These are phyloP conservation scores for Falco peregrinus DNA, from an alignment of 2,797 vertebrate genomes.

Conservation along the genomic window DNA sequence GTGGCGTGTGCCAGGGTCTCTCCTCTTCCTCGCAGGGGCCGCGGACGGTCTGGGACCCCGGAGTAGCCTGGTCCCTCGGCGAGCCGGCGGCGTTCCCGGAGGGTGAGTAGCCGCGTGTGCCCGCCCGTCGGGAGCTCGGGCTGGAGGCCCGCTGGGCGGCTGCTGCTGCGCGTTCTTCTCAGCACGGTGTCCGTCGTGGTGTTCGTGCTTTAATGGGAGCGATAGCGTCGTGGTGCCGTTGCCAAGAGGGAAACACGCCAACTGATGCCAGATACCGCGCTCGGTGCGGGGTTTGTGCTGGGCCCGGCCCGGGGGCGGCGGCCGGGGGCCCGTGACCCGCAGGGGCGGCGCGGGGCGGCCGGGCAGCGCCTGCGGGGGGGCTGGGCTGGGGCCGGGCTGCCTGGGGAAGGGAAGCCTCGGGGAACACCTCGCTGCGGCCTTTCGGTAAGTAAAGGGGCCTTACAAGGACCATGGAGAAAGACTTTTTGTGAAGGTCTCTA, in stretches of 20 bases:
- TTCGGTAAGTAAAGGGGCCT: not conserved
- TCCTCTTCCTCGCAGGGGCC: too few species aligned
- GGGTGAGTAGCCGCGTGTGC: too few species aligned
- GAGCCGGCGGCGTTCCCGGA: too few species aligned
- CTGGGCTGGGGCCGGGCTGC: too few species aligned
- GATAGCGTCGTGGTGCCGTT: not conserved
- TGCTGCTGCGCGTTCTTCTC: fast-evolving
- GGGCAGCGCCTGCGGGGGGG: too few species aligned
- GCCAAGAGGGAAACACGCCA: fast-evolving
- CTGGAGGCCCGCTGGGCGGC: not conserved
- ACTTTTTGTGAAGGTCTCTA: not conserved
- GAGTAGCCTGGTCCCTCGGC: not conserved
- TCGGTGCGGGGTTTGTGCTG: fast-evolving
- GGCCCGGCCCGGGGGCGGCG: fast-evolving
- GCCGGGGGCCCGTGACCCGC: too few species aligned
- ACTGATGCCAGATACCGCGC: fast-evolving
- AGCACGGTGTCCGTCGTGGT: fast-evolving
- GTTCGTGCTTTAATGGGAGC: fast-evolving
- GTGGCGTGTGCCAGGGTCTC: too few species aligned
- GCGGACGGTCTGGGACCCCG: too few species aligned
- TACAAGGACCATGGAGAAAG: not conserved
- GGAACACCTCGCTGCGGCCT: not conserved
- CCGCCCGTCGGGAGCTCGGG: fast-evolving
- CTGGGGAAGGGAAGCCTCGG: not conserved
- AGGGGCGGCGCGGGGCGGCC: too few species aligned